Evolutionary conservation across 2,888 invertebrate genomes (phyloP).

Genomic region (Machimus atricapillus): DNA sequence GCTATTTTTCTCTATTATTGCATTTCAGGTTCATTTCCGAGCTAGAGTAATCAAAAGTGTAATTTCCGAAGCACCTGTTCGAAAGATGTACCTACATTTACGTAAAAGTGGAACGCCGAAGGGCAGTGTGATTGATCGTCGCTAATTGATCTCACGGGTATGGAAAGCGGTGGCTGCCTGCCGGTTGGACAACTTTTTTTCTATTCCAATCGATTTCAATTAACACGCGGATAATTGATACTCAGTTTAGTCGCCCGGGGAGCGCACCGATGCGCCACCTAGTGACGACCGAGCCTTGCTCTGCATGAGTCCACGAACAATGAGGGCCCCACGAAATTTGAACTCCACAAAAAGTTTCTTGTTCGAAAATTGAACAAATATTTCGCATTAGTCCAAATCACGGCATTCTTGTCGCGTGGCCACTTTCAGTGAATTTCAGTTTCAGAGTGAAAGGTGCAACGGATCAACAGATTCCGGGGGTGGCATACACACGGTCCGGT

Average conservation of each 20-base stretch:
- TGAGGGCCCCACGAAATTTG: neutral
- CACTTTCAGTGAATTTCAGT: neutral
- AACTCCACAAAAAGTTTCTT: neutral
- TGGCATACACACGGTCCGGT: neutral
- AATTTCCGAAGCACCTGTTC: conserved; percentile 57
- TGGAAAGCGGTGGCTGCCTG: neutral
- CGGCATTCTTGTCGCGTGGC: neutral
- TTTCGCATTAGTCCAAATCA: neutral
- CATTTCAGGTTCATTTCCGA: conserved; percentile 62
- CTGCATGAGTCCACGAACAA: neutral
- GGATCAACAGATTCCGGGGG: neutral
- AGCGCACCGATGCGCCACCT: neutral
- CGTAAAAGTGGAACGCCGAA: neutral
- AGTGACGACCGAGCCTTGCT: neutral
- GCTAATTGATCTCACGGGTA: conserved; percentile 14
- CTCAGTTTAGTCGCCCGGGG: neutral
- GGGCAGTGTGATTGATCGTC: conserved; percentile 20
- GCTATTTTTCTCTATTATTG: conserved; percentile 57
- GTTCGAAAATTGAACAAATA: neutral
- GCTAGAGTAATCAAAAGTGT: conserved; percentile 63
- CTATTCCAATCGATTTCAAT: conserved; percentile 30
- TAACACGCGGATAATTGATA: conserved; percentile 30
- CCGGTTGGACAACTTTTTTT: neutral
- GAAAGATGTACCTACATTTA: neutral
- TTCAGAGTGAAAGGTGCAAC: neutral